A percentile compares a stretch with the other conserved stretches of the same genome.
phyloP scores from a whole-genome alignment of 2,113 vertebrate species.

The Scopus umbretta region DNA sequence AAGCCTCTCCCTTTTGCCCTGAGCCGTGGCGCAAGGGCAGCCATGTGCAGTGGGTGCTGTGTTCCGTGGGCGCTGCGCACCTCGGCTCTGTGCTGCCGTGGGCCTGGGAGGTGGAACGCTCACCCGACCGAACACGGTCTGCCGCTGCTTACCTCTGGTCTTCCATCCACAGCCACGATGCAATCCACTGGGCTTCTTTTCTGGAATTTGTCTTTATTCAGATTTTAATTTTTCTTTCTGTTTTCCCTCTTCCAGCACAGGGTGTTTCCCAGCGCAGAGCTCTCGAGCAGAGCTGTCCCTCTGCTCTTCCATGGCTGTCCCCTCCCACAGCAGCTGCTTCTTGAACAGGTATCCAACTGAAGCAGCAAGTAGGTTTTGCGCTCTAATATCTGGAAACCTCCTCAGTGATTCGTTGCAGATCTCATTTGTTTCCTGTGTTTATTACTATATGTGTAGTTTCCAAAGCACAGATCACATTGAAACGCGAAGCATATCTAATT shows the following conservation, averaged over 20 bases:
- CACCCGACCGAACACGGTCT: rapidly evolving
- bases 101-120: neutral
- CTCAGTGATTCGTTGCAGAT: neutral
- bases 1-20: neutral
- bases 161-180: neutral
- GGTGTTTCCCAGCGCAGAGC: neutral
- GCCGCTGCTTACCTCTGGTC: neutral
- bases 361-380: neutral
- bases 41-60: rapidly evolving
- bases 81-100: neutral
- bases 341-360: neutral
- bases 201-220: neutral
- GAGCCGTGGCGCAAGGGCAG: rapidly evolving
- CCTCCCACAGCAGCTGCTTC: neutral
- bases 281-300: neutral
- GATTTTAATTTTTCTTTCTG: neutral
- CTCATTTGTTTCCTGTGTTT: neutral
- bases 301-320: neutral
- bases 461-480: neutral
- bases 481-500: neutral
- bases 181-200: neutral
- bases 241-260: neutral
- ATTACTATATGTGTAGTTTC: neutral
- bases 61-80: neutral
- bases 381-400: neutral